A percentile compares a stretch with the other conserved stretches of the same genome.
phyloP scores from a whole-genome alignment of 2,113 vertebrate genomes.

The Phyllostomus hastatus region DNA sequence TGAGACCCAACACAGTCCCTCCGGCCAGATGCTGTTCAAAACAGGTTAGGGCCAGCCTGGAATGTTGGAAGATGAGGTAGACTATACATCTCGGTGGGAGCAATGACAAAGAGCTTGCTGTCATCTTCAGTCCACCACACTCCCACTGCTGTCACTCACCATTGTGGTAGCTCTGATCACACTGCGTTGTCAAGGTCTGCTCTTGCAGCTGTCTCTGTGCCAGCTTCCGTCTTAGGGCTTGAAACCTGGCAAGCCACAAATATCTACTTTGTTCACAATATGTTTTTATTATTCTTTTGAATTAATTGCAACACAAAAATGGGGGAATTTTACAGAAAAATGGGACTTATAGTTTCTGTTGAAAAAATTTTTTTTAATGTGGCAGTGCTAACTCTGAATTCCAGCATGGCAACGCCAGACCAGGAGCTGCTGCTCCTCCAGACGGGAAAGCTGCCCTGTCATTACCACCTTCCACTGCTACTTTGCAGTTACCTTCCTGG shows the following conservation, averaged over 20 bases:
- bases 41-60: not conserved
- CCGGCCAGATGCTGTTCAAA: not conserved
- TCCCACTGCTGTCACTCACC: not conserved
- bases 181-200: not conserved
- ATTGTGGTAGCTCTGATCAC: not conserved
- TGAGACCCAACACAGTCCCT: not conserved
- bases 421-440: not conserved
- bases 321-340: not conserved
- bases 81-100: no score
- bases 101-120: not conserved
- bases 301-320: not conserved
- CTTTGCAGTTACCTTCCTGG: not conserved
- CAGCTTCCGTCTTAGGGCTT: not conserved
- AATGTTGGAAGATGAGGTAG: not conserved
- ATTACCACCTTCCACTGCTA: not conserved
- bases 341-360: not conserved
- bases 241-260: not conserved
- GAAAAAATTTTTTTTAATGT: no score
- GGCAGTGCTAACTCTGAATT: no score
- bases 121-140: not conserved
- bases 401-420: not conserved
- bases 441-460: not conserved
- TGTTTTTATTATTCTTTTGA: not conserved
- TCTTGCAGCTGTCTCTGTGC: not conserved
- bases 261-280: not conserved